phyloP scores from a whole-genome alignment of 2,888 invertebrate genomes.

The Pachymerium ferrugineum region DNA sequence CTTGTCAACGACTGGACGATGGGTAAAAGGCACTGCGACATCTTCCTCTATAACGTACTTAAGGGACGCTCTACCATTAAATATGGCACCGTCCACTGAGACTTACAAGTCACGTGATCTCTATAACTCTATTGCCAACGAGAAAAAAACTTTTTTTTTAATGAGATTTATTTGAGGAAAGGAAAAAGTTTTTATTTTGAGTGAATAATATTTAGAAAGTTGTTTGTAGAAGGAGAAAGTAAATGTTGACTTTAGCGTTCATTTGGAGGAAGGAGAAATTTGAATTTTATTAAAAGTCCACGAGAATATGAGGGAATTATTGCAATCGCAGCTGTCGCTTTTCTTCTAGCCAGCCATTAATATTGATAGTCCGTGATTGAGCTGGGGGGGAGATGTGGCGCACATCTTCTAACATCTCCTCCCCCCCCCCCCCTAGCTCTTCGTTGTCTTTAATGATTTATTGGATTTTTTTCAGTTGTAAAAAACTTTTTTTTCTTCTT shows the following conservation, averaged over 20 bases:
- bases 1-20: background rate
- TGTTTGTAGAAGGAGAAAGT: background rate
- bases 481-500: constrained; percentile 11
- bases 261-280: background rate
- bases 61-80: constrained; percentile 19
- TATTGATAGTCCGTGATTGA: constrained; percentile 32
- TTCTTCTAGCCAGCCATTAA: constrained; percentile 31
- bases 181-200: background rate
- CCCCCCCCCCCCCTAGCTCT: background rate
- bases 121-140: background rate
- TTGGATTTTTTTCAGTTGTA: constrained; percentile 27
- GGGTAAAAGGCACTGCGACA: constrained; percentile 21
- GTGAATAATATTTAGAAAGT: background rate
- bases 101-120: background rate
- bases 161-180: background rate
- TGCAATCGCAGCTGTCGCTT: constrained; percentile 33
- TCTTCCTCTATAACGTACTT: constrained; percentile 22
- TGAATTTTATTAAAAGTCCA: constrained; percentile 33
- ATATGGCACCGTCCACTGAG: constrained; percentile 2
- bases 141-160: background rate
- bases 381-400: constrained; percentile 12
- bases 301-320: constrained; percentile 29
- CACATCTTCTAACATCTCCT: background rate
- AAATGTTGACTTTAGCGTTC: background rate
- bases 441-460: constrained; percentile 32